phyloP scores from a whole-genome alignment of 1,140 invertebrate genomes.

The Pachypeltis micranthus region DNA sequence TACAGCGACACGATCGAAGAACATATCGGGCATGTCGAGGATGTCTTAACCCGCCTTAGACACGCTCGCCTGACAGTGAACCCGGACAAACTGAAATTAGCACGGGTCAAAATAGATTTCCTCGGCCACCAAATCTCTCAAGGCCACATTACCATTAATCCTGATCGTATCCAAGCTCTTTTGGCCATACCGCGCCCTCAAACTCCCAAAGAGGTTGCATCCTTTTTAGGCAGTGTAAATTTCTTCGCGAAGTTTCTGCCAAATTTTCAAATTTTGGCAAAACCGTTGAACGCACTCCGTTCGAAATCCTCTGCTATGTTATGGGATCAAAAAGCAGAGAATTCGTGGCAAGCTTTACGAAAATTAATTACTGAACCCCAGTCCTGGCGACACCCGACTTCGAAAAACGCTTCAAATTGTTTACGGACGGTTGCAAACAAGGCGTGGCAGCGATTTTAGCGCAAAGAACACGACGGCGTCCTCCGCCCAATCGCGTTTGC shows the following conservation, averaged over 20 bases:
- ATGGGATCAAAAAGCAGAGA: not conserved
- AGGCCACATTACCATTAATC: constrained; percentile 6
- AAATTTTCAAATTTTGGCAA: not conserved
- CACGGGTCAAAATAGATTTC: not conserved
- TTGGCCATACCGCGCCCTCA: constrained; percentile 18
- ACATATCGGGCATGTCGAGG: constrained; percentile 19
- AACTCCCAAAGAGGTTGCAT: not conserved
- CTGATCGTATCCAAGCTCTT: constrained; percentile 11
- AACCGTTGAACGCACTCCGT: not conserved
- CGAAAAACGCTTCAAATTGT: not conserved
- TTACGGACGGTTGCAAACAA: not conserved
- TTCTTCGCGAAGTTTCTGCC: not conserved
- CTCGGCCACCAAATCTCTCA: constrained; percentile 16
- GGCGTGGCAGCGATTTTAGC: not conserved
- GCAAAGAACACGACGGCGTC: not conserved
- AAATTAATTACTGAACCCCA: not conserved
- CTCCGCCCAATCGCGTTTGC: not conserved
- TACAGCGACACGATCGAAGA: constrained; percentile 18
- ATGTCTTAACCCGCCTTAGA: constrained; percentile 19
- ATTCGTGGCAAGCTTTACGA: not conserved
- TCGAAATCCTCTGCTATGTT: not conserved
- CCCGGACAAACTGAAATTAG: constrained; percentile 17
- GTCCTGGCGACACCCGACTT: not conserved
- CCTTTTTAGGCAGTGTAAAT: not conserved
- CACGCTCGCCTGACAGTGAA: constrained; percentile 21